These are phyloP conservation scores for Chelon labrosus DNA, from an alignment of 2,797 vertebrate genomes.

Conservation along the genomic window DNA sequence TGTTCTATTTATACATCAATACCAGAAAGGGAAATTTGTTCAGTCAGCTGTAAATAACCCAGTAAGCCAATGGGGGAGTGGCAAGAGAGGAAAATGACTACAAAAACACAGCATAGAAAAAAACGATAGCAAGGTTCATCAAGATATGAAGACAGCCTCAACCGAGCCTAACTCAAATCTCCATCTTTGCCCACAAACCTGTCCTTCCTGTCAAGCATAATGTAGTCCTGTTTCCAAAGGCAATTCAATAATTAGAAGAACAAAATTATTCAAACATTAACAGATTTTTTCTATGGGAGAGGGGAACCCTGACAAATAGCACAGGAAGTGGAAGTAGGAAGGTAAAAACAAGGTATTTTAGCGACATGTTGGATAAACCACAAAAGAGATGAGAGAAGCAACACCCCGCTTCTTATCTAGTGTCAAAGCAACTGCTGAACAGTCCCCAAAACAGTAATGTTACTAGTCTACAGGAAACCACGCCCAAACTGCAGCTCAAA, in stretches of 20 bases:
- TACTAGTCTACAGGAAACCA: constrained; percentile 28
- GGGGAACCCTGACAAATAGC: background rate
- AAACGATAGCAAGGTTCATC: background rate
- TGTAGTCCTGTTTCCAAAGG: background rate
- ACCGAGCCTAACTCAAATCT: background rate
- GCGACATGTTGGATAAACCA: too few relatives aligned
- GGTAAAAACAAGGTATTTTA: too few relatives aligned
- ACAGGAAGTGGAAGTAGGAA: background rate
- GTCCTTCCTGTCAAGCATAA: background rate
- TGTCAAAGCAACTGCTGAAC: background rate
- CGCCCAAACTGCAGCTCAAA: background rate
- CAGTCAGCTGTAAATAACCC: background rate
- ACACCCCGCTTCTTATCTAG: background rate
- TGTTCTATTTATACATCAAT: constrained; percentile 6
- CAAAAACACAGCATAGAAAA: background rate
- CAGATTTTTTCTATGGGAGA: background rate
- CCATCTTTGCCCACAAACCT: background rate
- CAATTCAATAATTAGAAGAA: background rate
- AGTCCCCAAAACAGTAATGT: background rate
- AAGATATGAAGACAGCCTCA: background rate
- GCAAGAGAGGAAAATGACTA: background rate
- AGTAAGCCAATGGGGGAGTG: background rate
- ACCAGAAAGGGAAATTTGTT: background rate
- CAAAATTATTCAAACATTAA: background rate
- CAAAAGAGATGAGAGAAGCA: background rate